Base-by-base conservation (phyloP, 2,113 vertebrate species). In the Salvelinus alpinus region DNA sequence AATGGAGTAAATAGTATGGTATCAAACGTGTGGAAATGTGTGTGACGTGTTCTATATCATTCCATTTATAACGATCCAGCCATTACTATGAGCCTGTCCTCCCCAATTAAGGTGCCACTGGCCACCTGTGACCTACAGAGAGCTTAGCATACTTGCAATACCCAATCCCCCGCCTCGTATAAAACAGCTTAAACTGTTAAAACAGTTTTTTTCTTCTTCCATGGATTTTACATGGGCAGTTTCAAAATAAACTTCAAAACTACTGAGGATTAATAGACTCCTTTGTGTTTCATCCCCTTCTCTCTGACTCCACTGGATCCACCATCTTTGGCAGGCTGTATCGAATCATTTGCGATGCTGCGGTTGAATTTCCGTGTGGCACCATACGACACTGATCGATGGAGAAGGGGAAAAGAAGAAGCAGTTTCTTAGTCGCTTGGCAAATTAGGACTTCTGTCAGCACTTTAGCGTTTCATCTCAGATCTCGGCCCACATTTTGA, bases 361-460 rank as follows among this genome's bases (percentile, higher is more conserved):
- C 9, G 1, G 54, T 71, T 66, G 7, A 13, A 29, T 71, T 84
- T 85, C 71, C 57, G 29, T 70, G 8, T 18, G 77, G 83, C 77
- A 77, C 79, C 77, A 65, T 76, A 24, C 73, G 70, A 70, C 57
- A 60, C 71, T 86, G 79, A 91, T 93, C 84, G 87, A 91, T 92
- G 80, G 77, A 57, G 87, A 69, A 25, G 38, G 72, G 78, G 48
- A 72, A 71, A 70, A 57, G 16, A 24, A 47, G 5, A 54, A 73
- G 77, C 20, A 76, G 51, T 67, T 86, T 85, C 82, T 77, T 74
- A 64, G 80, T 88, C 76, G 76, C 73, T 87, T 79, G 25, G 83
- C 83, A 89, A 91, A 91, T 88, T 87, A 88, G 85, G 76, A 84
- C 78, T 73, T 81, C 86, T 67, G 71, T 86, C 87, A 89, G 75